Evolutionary conservation across 2,888 invertebrate genomes (phyloP).

Genomic region (Philonicus albiceps): DNA sequence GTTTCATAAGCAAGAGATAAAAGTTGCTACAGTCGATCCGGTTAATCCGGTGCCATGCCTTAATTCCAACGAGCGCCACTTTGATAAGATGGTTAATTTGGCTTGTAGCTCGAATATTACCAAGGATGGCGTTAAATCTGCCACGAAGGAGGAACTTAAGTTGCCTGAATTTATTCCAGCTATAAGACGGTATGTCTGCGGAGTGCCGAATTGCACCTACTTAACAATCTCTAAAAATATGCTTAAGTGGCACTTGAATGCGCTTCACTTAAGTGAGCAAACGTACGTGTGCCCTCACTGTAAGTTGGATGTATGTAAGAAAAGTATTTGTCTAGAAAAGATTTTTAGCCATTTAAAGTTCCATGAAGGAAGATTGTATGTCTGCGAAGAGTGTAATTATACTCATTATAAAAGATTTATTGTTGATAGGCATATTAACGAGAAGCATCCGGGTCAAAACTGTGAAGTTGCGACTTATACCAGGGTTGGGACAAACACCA

Average conservation of each 20-base stretch:
- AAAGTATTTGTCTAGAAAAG: constrained; percentile 66
- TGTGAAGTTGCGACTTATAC: constrained; percentile 49
- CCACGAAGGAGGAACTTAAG: constrained; percentile 47
- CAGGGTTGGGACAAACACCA: constrained; percentile 41
- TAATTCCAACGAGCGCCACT: constrained; percentile 79
- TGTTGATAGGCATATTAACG: constrained; percentile 73
- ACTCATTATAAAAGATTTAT: constrained; percentile 70
- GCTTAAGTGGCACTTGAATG: constrained; percentile 76
- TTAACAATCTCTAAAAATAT: constrained; percentile 75
- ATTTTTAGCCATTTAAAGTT: constrained; percentile 77
- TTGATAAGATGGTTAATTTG: constrained; percentile 85
- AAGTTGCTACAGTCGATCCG: constrained; percentile 73
- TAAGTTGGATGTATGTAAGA: constrained; percentile 66
- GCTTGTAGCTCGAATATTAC: constrained; percentile 71
- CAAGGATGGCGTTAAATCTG: constrained; percentile 54
- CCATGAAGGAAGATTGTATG: constrained; percentile 77
- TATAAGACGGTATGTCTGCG: constrained; percentile 73
- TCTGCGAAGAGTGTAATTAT: constrained; percentile 74
- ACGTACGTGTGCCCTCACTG: constrained; percentile 78
- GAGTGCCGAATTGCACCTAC: constrained; percentile 74
- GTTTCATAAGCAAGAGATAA: constrained; percentile 68
- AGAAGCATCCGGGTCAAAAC: constrained; percentile 66
- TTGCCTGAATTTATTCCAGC: constrained; percentile 67
- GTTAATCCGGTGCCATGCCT: constrained; percentile 85
- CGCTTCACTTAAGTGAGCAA: constrained; percentile 71